phyloP scores from a whole-genome alignment of 2,113 vertebrate species.

The Hepsetus odoe region DNA sequence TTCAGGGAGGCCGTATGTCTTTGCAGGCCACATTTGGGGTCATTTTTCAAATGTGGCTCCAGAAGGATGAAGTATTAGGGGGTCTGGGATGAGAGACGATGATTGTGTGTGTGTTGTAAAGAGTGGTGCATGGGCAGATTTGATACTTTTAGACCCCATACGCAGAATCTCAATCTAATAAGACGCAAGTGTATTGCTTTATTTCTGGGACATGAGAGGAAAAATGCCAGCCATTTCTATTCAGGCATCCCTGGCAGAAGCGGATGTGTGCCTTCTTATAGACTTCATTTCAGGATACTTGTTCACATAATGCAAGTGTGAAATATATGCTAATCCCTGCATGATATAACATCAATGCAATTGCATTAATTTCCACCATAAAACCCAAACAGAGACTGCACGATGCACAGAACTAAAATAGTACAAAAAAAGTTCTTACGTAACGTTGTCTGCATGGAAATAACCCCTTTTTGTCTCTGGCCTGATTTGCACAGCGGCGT shows the following conservation, averaged over 20 bases:
- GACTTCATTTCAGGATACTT: background rate
- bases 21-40: slow-evolving; percentile 65
- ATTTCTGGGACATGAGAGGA: slow-evolving; percentile 31
- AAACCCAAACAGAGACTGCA: slow-evolving; percentile 11
- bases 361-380: slow-evolving; percentile 26
- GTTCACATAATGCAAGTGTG: slow-evolving; percentile 22
- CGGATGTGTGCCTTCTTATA: background rate
- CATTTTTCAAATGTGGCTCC: slow-evolving; percentile 77
- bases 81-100: slow-evolving; percentile 46
- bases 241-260: background rate
- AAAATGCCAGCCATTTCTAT: slow-evolving; percentile 2
- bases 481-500: slow-evolving; percentile 40
- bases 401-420: background rate
- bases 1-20: slow-evolving; percentile 70
- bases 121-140: background rate
- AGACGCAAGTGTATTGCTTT: slow-evolving; percentile 5
- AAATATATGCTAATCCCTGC: slow-evolving; percentile 35
- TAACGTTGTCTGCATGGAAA: slow-evolving; percentile 19
- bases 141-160: slow-evolving; percentile 21
- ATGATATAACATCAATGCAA: slow-evolving; percentile 3
- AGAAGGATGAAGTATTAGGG: slow-evolving; percentile 60
- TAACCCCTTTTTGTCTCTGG: slow-evolving; percentile 24
- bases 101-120: slow-evolving; percentile 8
- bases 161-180: background rate
- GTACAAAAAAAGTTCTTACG: slow-evolving; percentile 13